Evolutionary conservation across 2,113 vertebrate species (phyloP), one percentile per base, ranked within the genome.

Genomic region (Microtus montanus): DNA sequence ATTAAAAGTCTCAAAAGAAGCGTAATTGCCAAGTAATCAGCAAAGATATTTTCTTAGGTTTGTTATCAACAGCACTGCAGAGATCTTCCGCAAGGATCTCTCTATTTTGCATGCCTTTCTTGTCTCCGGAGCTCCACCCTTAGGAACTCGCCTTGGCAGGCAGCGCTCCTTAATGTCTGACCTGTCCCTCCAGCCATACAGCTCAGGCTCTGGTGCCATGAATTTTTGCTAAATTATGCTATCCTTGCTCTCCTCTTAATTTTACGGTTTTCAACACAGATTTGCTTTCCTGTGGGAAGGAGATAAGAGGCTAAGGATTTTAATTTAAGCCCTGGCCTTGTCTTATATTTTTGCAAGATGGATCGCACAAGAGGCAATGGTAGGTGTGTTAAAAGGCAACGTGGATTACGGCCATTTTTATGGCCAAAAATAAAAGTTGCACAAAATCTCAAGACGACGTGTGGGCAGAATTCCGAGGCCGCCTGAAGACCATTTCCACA

Each of bases 191-290:
- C 98, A 99, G 99, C 98, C 98, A 98, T 98, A 98, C 90, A 98
- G 98, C 98, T 98, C 98, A 97, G 97, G 98, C 98, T 98, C 98
- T 98, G 96, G 98, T 98, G 98, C 98, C 98, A 98, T 97, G 98
- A 98, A 98, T 98, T 98, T 98, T 98, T 99, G 98, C 98, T 99
- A 99, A 99, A 99, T 98, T 98, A 99, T 98, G 99, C 99, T 98
- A 99, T 99, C 99, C 98, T 98, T 98, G 97, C 98, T 98, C 98
- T 98, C 99, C 98, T 99, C 99, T 98, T 99, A 99, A 99, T 99
- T 99, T 99, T 99, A 99, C 98, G 99, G 99, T 99, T 99, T 99
- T 99, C 99, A 99, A 98, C 99, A 99, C 98, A 99, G 99, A 99
- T 99, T 99, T 99, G 99, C 99, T 99, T 99, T 99, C 98, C 99